Percentiles rank a stretch among this genome's conserved stretches.
Evolutionary conservation across 92 coral and sea anemone species (phyloP).

Genomic region (Paramuricea clavata): DNA sequence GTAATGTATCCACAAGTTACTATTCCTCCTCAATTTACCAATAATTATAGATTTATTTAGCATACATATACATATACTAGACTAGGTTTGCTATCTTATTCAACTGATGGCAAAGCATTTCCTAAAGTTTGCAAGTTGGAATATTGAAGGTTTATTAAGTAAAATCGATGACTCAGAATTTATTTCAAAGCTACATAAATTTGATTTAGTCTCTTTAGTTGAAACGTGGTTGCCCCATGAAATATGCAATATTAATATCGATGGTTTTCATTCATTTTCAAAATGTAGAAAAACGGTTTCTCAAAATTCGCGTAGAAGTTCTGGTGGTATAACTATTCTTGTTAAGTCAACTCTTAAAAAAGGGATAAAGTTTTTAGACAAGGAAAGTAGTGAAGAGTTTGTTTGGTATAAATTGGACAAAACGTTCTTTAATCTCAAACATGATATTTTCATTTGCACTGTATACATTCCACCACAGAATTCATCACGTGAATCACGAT

Average conservation of each 20-base stretch:
- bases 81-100: too few species aligned
- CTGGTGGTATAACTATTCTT: slow-evolving; percentile 49
- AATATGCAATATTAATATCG: slow-evolving; percentile 2
- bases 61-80: too few species aligned
- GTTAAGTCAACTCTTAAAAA: slow-evolving; percentile 29
- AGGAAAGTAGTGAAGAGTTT: slow-evolving; percentile 43
- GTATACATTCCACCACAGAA: background rate
- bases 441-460: slow-evolving; percentile 39
- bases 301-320: slow-evolving; percentile 36
- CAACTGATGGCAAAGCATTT: slow-evolving; percentile 12
- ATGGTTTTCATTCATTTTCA: slow-evolving; percentile 60
- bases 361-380: slow-evolving; percentile 5
- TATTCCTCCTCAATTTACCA: too few species aligned
- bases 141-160: slow-evolving; percentile 44
- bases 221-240: slow-evolving; percentile 46
- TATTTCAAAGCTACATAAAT: slow-evolving; percentile 19
- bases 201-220: slow-evolving; percentile 37
- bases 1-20: too few species aligned
- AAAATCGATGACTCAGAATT: slow-evolving; percentile 31
- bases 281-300: slow-evolving; percentile 19
- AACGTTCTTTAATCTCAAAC: slow-evolving; percentile 3
- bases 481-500: background rate
- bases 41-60: too few species aligned
- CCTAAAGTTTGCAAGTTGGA: slow-evolving; percentile 44
- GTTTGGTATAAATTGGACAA: slow-evolving; percentile 48